Evolutionary conservation across 2,888 invertebrate genomes (phyloP), one percentile per base, ranked within the genome.

Genomic region (Agrotis clavis): DNA sequence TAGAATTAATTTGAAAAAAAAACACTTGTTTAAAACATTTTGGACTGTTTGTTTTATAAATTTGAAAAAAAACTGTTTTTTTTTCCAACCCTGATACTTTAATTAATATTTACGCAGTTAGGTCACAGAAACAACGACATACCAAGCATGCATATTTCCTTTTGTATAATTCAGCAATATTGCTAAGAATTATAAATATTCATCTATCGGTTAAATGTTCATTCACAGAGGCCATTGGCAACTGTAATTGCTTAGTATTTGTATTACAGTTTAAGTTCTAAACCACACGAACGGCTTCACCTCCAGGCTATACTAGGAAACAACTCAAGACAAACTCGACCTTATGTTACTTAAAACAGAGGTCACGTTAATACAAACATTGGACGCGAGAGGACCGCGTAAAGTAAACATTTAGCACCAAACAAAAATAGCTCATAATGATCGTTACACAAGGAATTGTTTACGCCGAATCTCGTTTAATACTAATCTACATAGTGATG

Each of bases 251-350:
- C 59, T 67, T 19, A 56, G 48, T 78, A 70, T 67, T 19, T 53
- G 48, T 78, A 70, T 71, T 68, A 74, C 59, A 71, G 53, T 66
- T 67, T 64, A 48, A 72, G 56, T 66, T 60, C 47, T 56, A 65
- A 67, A 64, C 71, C 18, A 71, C 68, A 69, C 72, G 62, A 69
- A 77, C 48, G n/a, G 53, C 56, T 69, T 74, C 68, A 81, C 86
- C 74, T 83, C 74, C 68, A 57, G 62, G 50, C 64, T 51, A 57
- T 69, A 81, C 53, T 74, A 83, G 77, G 79, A 86, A 77, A 74
- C 57, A n/a, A 54, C 30, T 70, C 71, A 79, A 64, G 30, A 73
- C 50, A 79, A 83, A 70, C 50, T 67, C 71, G 53, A 82, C 75
- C 73, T 74, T 81, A 82, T 51, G 3, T 11, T 5, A 11, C 56